These are phyloP conservation scores for Heloderma charlesbogerti DNA, from an alignment of 2,113 vertebrate genomes.

Conservation along the genomic window DNA sequence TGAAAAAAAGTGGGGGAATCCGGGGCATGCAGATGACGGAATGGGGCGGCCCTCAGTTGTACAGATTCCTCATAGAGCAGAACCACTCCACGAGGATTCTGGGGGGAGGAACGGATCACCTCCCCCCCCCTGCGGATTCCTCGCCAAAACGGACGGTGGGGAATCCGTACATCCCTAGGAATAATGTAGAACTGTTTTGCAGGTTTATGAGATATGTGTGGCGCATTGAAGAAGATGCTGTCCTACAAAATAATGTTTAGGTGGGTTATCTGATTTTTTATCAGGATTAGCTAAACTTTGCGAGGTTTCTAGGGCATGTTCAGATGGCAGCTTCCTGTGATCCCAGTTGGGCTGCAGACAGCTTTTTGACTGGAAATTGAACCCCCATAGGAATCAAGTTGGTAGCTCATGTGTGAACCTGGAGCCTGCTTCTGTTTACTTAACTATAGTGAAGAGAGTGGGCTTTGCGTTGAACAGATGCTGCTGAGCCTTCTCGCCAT, in stretches of 20 bases:
- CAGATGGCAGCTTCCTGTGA: neutral
- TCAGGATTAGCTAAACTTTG: neutral
- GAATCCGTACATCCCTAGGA: too few species aligned
- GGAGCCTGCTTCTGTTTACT: neutral
- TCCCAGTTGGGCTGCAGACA: neutral
- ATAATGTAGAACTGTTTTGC: neutral
- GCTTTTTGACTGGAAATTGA: neutral
- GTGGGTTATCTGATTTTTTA: neutral
- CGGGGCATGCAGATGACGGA: too few species aligned
- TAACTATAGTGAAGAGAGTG: neutral
- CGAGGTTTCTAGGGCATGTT: neutral
- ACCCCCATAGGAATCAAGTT: neutral
- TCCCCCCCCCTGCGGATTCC: too few species aligned
- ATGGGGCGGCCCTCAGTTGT: too few species aligned
- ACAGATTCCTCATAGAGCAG: too few species aligned
- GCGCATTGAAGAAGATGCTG: neutral
- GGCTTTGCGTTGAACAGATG: rapidly evolving
- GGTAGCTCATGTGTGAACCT: neutral
- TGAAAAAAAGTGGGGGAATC: too few species aligned
- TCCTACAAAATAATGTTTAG: neutral
- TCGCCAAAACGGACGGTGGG: too few species aligned
- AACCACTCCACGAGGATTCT: too few species aligned
- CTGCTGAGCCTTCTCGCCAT: constrained; percentile 70
- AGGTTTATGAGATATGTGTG: neutral
- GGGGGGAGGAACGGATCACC: too few species aligned